A percentile compares a stretch with the other conserved stretches of the same genome.
Evolutionary conservation across 2,888 invertebrate species (phyloP).

Genomic region (Sinotaia quadrata): DNA sequence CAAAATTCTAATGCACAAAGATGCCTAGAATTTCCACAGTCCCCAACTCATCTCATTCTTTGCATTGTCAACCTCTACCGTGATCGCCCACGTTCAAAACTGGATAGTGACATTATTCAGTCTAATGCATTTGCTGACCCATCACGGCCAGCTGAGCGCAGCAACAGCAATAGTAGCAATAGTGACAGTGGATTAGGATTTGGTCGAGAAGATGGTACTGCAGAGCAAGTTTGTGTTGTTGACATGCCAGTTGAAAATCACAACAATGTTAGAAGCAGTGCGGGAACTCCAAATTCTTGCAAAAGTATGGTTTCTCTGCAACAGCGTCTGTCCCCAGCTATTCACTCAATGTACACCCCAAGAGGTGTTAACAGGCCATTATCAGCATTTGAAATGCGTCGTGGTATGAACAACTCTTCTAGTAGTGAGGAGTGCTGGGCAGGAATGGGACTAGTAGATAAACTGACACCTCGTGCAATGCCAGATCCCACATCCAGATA

Average conservation of each 20-base stretch:
- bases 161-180: constrained; percentile 86
- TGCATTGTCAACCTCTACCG: constrained; percentile 77
- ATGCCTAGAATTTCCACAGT: constrained; percentile 91
- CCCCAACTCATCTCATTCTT: constrained; percentile 79
- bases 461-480: constrained; percentile 80
- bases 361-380: constrained; percentile 31
- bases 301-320: constrained; percentile 16
- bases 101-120: constrained; percentile 61
- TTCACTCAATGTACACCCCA: constrained; percentile 40
- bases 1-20: constrained; percentile 72
- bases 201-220: constrained; percentile 68
- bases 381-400: constrained; percentile 36
- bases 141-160: constrained; percentile 40
- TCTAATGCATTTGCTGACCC: constrained; percentile 64
- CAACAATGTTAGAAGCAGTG: constrained; percentile 12
- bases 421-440: constrained; percentile 52
- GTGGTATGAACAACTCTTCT: constrained; percentile 46
- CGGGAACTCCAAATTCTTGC: constrained; percentile 13
- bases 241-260: constrained; percentile 30
- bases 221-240: constrained; percentile 63
- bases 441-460: constrained; percentile 46
- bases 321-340: constrained; percentile 47
- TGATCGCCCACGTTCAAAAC: constrained; percentile 53
- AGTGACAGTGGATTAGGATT: constrained; percentile 97
- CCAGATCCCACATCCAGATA: constrained; percentile 74